Conservation (phyloP, 2,888 invertebrate genomes). For the Atherix ibis region DNA sequence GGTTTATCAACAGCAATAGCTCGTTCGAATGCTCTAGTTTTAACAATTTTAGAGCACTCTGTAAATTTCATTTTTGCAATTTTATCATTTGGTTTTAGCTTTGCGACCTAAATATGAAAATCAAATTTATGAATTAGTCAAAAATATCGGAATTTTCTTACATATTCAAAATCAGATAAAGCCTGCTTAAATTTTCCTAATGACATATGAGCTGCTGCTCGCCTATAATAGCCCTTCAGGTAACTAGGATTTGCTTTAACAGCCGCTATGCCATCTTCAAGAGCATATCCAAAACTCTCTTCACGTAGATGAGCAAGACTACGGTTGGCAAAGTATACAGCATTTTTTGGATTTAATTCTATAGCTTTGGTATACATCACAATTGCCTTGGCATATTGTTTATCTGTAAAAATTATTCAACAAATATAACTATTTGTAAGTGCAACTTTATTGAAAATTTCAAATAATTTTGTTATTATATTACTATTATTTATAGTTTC, state of each 20-base stretch:
- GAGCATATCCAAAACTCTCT: slow-evolving; percentile 90
- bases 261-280: slow-evolving; percentile 80
- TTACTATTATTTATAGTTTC: too few relatives aligned
- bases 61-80: slow-evolving; percentile 84
- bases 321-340: slow-evolving; percentile 86
- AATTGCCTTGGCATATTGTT: slow-evolving; percentile 80
- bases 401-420: slow-evolving; percentile 58
- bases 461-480: too few relatives aligned
- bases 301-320: slow-evolving; percentile 88
- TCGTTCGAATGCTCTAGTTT: slow-evolving; percentile 86
- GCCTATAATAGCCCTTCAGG: slow-evolving; percentile 91
- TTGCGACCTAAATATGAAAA: slow-evolving; percentile 65
- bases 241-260: slow-evolving; percentile 80
- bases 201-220: slow-evolving; percentile 95
- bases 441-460: too few relatives aligned
- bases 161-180: slow-evolving; percentile 90
- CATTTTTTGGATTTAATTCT: slow-evolving; percentile 62
- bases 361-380: slow-evolving; percentile 79
- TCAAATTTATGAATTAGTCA: slow-evolving; percentile 2
- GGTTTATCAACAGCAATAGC: slow-evolving; percentile 89
- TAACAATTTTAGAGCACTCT: slow-evolving; percentile 93
- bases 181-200: slow-evolving; percentile 95
- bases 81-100: slow-evolving; percentile 81
- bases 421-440: too few relatives aligned
- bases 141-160: slow-evolving; percentile 35